phyloP scores from a whole-genome alignment of 2,113 vertebrate species.

The Amphiprion percula region DNA sequence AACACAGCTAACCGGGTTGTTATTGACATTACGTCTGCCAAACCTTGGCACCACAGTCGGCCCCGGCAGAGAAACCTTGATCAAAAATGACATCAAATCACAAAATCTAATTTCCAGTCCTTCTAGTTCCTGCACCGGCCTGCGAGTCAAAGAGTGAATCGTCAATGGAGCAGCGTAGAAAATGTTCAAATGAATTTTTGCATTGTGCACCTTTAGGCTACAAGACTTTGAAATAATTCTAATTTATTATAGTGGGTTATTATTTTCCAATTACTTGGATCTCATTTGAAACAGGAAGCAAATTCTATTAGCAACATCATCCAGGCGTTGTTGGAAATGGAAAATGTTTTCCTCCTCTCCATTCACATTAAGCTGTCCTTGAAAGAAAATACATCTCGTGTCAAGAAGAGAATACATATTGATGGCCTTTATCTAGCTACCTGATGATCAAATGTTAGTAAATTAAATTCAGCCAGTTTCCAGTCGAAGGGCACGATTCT shows the following conservation, averaged over 20 bases:
- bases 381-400: slow-evolving; percentile 29
- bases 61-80: slow-evolving; percentile 56
- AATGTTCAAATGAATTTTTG: slow-evolving; percentile 44
- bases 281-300: slow-evolving; percentile 40
- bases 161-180: slow-evolving; percentile 22
- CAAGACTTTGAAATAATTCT: slow-evolving; percentile 46
- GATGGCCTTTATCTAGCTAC: slow-evolving; percentile 44
- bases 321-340: slow-evolving; percentile 1
- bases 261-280: slow-evolving; percentile 51
- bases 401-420: slow-evolving; percentile 28
- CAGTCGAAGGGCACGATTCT: slow-evolving; percentile 37
- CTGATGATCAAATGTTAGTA: slow-evolving; percentile 39
- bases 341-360: slow-evolving; percentile 12
- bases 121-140: slow-evolving; percentile 12
- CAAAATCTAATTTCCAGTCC: slow-evolving; percentile 64
- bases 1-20: slow-evolving; percentile 64
- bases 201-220: slow-evolving; percentile 48
- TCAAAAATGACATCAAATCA: slow-evolving; percentile 74
- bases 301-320: slow-evolving; percentile 22
- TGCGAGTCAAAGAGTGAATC: slow-evolving; percentile 15
- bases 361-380: slow-evolving; percentile 37
- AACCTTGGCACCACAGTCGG: slow-evolving; percentile 44
- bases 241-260: slow-evolving; percentile 40
- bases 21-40: slow-evolving; percentile 63
- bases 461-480: slow-evolving; percentile 53